A percentile compares a stretch with the other conserved stretches of the same genome.
phyloP scores from a whole-genome alignment of 2,113 vertebrate genomes.

The Madoqua kirkii region DNA sequence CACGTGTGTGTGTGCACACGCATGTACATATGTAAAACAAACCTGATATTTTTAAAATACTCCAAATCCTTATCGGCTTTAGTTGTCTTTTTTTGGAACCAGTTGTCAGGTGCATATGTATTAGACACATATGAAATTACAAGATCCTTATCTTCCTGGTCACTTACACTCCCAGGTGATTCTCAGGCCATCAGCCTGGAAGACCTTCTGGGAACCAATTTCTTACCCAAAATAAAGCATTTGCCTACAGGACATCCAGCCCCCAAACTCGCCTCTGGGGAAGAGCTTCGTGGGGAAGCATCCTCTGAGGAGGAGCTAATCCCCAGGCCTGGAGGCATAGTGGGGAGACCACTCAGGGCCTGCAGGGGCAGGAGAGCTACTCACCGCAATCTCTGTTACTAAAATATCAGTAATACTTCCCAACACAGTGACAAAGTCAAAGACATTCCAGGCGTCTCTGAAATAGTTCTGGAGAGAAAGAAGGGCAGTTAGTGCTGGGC shows the following conservation, averaged over 20 bases:
- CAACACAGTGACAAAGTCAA: constrained; percentile 98
- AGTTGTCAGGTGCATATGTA: not conserved
- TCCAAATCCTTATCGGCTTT: not conserved
- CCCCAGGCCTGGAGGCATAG: not conserved
- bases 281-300: not conserved
- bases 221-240: not conserved
- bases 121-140: not conserved
- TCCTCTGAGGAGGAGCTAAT: not conserved
- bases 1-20: too few relatives aligned
- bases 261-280: not conserved
- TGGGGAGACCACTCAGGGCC: not conserved
- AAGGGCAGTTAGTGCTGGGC: not conserved
- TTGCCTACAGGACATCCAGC: not conserved
- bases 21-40: not conserved
- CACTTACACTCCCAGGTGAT: not conserved
- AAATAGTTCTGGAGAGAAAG: constrained; percentile 90
- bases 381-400: constrained; percentile 98
- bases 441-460: constrained; percentile 97
- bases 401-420: constrained; percentile 99
- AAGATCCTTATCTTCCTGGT: not conserved
- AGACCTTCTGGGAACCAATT: not conserved
- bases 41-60: not conserved
- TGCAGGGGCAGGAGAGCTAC: constrained; percentile 65
- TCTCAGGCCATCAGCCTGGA: not conserved
- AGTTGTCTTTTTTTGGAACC: not conserved